Base-by-base conservation (phyloP, 2,888 invertebrate species). In the Pandemis cinnamomeana region DNA sequence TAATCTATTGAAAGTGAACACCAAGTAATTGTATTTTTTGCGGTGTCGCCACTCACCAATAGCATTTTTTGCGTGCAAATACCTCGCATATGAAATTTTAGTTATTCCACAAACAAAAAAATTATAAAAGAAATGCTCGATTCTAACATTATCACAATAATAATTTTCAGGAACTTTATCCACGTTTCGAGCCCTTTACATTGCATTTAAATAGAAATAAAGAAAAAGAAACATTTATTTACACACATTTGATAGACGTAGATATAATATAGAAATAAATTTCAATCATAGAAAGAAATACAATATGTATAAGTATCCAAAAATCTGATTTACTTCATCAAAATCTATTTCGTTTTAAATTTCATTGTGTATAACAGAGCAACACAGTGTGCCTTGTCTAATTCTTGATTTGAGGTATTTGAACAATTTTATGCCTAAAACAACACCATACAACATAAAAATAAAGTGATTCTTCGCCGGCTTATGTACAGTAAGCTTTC, bases 21-120 rank as follows among this genome's bases (percentile, higher is more conserved):
- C 79, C 79, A 83, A 82, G 68, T 78, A 76, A 81, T 78, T 80
- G 76, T 76, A 80, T 76, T 79, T 76, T 67, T 75, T 66, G 48
- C 58, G 51, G 44, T 51, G 10, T 55, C 41, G 55, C 58, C 70
- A 64, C 48, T 60, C 48, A 64, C 58, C 42, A 64, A 70, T 66
- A 69, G 13, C 27, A 66, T 8, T 51, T 51, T 63, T 60, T 73
- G 60, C 36, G 61, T 66, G 69, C 68, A 72, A 72, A 68, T 72
- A 72, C 70, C 66, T 73, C 64, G 42, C 15, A 20, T 0, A 20
- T 42, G 58, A 64, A 27, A 48, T 41, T 63, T 20, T 44, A 42
- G 5, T 53, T 67, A n/a, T 51, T 51, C 0, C 6, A n/a, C 27
- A 44, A 53, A 44, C 15, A 41, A 58, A 46, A 58, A 58, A 27